A percentile compares a stretch with the other conserved stretches of the same genome.
These are phyloP conservation scores for Excalfactoria chinensis DNA, from an alignment of 2,113 vertebrate species.

Conservation along the genomic window DNA sequence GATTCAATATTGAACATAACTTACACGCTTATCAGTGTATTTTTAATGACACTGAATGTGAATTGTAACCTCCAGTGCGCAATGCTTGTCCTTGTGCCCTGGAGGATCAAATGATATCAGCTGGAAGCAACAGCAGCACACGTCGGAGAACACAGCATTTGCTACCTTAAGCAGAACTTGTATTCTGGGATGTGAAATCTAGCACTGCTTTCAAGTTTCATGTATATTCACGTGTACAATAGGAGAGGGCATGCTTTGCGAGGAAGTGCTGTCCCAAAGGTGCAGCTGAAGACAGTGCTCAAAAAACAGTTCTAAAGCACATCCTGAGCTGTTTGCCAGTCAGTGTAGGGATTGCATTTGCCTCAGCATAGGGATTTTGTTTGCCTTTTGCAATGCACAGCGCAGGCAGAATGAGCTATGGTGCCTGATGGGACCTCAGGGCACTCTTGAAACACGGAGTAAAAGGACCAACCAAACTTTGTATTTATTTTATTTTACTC, in stretches of 20 bases:
- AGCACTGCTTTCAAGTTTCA: background rate
- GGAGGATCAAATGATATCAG: conserved; percentile 9
- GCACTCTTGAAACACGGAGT: background rate
- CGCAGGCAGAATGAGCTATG: background rate
- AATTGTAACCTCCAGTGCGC: background rate
- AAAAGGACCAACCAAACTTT: background rate
- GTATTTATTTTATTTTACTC: background rate
- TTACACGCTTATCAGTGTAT: conserved; percentile 55
- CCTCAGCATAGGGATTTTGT: rapidly evolving
- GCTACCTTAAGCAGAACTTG: background rate
- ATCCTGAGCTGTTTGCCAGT: background rate
- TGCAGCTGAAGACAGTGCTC: background rate
- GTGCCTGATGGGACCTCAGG: background rate
- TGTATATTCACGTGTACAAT: background rate
- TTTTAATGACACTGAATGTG: conserved; percentile 38
- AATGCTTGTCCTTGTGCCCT: conserved; percentile 27
- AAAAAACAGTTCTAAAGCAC: background rate
- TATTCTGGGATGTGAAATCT: background rate
- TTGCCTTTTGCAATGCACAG: background rate
- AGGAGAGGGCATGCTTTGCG: background rate
- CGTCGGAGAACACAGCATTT: background rate
- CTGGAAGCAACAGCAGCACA: background rate
- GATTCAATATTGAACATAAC: conserved; percentile 47
- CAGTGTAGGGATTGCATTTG: rapidly evolving
- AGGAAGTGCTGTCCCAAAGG: background rate